Conservation (phyloP, 2,888 invertebrate genomes). For the Lumbricus terrestris region DNA sequence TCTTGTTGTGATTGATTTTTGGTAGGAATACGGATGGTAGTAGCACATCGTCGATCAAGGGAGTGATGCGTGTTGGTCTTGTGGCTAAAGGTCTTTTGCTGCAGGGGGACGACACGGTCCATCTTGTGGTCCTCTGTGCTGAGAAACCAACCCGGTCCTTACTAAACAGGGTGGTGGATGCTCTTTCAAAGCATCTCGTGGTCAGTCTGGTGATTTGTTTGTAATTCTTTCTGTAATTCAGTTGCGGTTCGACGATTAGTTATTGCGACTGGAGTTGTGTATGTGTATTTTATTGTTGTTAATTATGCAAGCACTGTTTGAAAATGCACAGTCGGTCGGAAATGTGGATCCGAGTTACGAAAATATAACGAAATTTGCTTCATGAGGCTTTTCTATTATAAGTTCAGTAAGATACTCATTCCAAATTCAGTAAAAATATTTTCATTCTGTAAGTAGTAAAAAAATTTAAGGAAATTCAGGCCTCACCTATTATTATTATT, state of each 20-base stretch:
- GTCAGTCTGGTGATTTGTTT: conserved; percentile 11
- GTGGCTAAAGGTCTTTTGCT: conserved; percentile 31
- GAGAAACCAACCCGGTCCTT: conserved; percentile 23
- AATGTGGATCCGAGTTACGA: no score
- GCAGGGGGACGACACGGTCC: conserved; percentile 18
- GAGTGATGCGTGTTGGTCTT: conserved; percentile 28
- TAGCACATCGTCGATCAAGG: neutral
- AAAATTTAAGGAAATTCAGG: no score
- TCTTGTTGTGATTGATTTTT: neutral
- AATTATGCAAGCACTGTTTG: no score
- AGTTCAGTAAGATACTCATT: no score
- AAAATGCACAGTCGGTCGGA: no score
- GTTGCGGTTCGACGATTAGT: neutral
- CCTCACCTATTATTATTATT: no score
- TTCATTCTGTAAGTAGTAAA: no score
- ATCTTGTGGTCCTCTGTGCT: conserved; percentile 25
- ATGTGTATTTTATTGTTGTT: no score
- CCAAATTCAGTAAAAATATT: no score
- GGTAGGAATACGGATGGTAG: neutral
- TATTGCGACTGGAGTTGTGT: neutral
- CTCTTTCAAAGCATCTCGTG: conserved; percentile 23
- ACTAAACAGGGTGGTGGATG: conserved; percentile 7
- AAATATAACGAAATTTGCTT: no score
- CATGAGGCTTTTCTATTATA: no score
- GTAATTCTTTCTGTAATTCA: neutral